Percentiles rank a stretch among this genome's conserved stretches.
Conservation (phyloP, 2,888 invertebrate species). For the Cyclophora albipunctata region DNA sequence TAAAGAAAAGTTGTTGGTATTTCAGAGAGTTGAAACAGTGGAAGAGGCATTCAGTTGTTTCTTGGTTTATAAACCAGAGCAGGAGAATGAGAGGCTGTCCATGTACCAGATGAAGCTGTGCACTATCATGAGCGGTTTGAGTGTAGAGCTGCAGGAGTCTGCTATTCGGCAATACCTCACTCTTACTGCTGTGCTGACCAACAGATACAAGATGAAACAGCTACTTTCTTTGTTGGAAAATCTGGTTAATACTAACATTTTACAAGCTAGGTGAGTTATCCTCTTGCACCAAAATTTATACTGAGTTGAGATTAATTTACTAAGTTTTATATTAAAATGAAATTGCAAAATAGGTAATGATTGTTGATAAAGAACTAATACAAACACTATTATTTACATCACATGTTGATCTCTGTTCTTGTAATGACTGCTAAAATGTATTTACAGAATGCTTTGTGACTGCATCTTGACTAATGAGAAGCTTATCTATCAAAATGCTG, state of each 20-base stretch:
- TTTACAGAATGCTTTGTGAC: slow-evolving; percentile 87
- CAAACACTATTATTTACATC: not conserved
- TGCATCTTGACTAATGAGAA: slow-evolving; percentile 88
- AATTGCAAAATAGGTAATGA: not conserved
- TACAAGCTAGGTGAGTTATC: slow-evolving; percentile 81
- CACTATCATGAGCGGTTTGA: slow-evolving; percentile 78
- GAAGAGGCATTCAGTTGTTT: slow-evolving; percentile 94
- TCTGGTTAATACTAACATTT: slow-evolving; percentile 81
- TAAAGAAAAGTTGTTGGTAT: slow-evolving; percentile 9
- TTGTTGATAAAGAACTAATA: not conserved
- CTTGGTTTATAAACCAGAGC: slow-evolving; percentile 83
- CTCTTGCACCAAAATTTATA: not conserved
- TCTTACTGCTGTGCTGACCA: slow-evolving; percentile 82
- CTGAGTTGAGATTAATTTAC: too few relatives aligned
- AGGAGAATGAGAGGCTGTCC: slow-evolving; percentile 80
- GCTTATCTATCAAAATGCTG: slow-evolving; percentile 84
- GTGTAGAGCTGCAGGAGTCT: slow-evolving; percentile 83
- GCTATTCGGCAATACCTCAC: slow-evolving; percentile 85
- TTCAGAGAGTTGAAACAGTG: slow-evolving; percentile 85
- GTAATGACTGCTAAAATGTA: too few relatives aligned
- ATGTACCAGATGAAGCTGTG: slow-evolving; percentile 82
- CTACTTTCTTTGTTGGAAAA: slow-evolving; percentile 84
- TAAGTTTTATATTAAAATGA: too few relatives aligned
- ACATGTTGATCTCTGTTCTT: not conserved
- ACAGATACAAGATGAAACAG: slow-evolving; percentile 83